Conservation (phyloP, 2,888 invertebrate species). For the Drosophila anomelani region DNA sequence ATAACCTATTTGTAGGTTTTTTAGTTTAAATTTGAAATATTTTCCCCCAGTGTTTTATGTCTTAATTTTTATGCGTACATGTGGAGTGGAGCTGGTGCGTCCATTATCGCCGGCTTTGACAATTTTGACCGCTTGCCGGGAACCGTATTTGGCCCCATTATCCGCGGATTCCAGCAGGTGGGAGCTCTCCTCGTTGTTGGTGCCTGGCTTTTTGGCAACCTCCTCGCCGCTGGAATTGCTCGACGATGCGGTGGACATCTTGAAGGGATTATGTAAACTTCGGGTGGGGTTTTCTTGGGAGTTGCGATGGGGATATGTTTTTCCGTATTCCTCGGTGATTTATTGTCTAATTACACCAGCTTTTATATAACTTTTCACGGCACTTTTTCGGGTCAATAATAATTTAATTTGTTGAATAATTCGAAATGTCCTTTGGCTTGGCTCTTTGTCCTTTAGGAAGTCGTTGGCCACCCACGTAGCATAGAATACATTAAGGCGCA, state of each 20-base stretch:
- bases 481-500: slow-evolving; percentile 63
- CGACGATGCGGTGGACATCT: slow-evolving; percentile 67
- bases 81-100: slow-evolving; percentile 44
- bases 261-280: slow-evolving; percentile 45
- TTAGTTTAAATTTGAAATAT: too few species aligned
- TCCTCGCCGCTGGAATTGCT: slow-evolving; percentile 69
- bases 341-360: background rate
- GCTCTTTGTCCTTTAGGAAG: slow-evolving; percentile 63
- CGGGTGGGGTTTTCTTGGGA: slow-evolving; percentile 10
- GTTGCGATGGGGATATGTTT: slow-evolving; percentile 30
- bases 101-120: slow-evolving; percentile 62
- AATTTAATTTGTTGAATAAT: slow-evolving; percentile 62
- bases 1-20: rapidly evolving
- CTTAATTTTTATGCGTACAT: slow-evolving; percentile 49
- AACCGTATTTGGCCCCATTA: slow-evolving; percentile 82
- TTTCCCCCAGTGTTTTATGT: background rate
- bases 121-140: slow-evolving; percentile 82
- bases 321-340: slow-evolving; percentile 20
- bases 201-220: slow-evolving; percentile 62
- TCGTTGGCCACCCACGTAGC: slow-evolving; percentile 64
- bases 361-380: slow-evolving; percentile 26
- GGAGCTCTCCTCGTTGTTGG: slow-evolving; percentile 81
- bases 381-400: slow-evolving; percentile 24
- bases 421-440: slow-evolving; percentile 63
- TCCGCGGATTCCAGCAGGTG: slow-evolving; percentile 81